Base-by-base conservation (phyloP, 2,113 vertebrate species). In the Platichthys flesus region DNA sequence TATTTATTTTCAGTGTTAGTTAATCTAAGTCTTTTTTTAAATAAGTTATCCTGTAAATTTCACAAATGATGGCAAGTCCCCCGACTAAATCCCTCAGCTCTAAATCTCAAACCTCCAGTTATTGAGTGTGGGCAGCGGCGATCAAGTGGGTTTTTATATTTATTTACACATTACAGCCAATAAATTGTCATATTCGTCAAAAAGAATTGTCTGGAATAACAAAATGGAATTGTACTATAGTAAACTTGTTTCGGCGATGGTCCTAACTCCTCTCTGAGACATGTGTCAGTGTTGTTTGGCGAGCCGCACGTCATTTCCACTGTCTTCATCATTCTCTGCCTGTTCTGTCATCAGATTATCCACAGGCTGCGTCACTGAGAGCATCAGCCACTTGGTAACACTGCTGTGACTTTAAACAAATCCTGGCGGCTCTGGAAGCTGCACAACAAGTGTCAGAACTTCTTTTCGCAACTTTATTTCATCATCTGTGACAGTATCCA, bases 381-480 rank as follows among this genome's bases (percentile, higher is more conserved):
- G 71, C 68, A 58, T 71, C 65, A 45, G 20, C 8, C 21, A 5
- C 31, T 47, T n/a, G 5, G 7, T 51, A 24, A 79, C 71, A 49
- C 45, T 2, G 28, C 51, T 24, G 8, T 18, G 20, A n/a, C 8
- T 78, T 60, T 65, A 62, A 75, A 83, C 54, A 78, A 23, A 78
- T 24, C 18, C 55, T 7, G 4, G 13, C 57, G n/a, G 26, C 23
- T 24, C 58, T 79, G 49, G 31, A 54, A 60, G 15, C 66, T 60
- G n/a, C 54, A 23, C 9, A 67, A 35, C 14, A 67, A 42, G 21
- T 20, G 37, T 76, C 45, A 8, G 40, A 24, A 28, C 15, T 28
- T 73, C 60, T n/a, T 79, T 54, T 8, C 49, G 26, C 54, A 51
- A 56, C 31, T 37, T 23, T 60, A 67, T 82, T 76, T 62, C 18